Percentiles rank a stretch among this genome's conserved stretches.
Conservation (phyloP, 2,888 invertebrate species). For the Acheta domesticus region DNA sequence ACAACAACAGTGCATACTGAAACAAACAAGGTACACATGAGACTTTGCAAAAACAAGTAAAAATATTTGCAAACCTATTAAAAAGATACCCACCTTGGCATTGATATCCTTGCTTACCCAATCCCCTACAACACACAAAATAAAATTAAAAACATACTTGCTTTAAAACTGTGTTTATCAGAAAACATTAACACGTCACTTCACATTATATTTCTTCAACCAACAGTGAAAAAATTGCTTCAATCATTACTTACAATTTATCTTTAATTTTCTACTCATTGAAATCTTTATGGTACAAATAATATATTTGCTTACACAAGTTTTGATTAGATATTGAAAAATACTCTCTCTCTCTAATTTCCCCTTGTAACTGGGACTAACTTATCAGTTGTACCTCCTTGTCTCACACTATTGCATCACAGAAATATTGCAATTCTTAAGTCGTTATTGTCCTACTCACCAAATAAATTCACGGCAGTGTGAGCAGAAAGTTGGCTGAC, state of each 20-base stretch:
- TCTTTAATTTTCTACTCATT: not conserved
- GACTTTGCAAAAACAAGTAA: not conserved
- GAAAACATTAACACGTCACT: too few species aligned
- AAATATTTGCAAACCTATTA: not conserved
- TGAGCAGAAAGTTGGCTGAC: constrained; percentile 99
- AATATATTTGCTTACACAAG: too few species aligned
- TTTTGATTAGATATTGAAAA: too few species aligned
- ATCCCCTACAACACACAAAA: constrained; percentile 65
- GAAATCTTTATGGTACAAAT: not conserved
- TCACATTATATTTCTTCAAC: not conserved
- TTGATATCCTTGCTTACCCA: constrained; percentile 96
- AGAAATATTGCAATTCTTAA: too few species aligned
- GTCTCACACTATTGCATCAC: too few species aligned
- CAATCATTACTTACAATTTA: not conserved
- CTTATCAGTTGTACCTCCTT: too few species aligned
- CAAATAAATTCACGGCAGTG: constrained; percentile 99
- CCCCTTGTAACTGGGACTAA: too few species aligned
- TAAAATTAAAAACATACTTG: constrained; percentile 21
- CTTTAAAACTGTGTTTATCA: too few species aligned
- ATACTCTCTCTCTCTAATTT: too few species aligned
- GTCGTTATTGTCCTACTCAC: constrained; percentile 54
- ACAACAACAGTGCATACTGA: constrained; percentile 98
- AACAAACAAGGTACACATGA: constrained; percentile 42
- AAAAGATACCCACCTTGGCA: constrained; percentile 77
- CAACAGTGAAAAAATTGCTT: not conserved